Conservation (phyloP, 2,797 vertebrate genomes). For the Lagorchestes hirsutus region DNA sequence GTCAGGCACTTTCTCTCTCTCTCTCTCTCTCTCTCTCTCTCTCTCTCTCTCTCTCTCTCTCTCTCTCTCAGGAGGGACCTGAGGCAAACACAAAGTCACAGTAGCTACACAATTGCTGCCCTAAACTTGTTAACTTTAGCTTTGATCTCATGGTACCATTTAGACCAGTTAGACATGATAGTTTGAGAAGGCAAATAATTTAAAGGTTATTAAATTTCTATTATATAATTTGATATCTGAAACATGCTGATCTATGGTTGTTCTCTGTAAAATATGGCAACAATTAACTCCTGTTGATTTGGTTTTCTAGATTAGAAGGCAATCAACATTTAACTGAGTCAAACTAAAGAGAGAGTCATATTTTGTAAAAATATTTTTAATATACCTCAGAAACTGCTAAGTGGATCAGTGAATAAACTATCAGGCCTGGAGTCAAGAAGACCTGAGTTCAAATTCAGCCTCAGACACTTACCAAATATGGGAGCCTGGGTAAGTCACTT, state of each 20-base stretch:
- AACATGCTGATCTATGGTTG: not conserved
- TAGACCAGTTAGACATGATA: not conserved
- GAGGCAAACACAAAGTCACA: no score
- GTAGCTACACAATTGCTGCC: no score
- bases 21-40: no score
- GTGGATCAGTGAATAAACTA: not conserved
- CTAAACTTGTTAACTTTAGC: no score
- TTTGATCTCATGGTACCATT: not conserved
- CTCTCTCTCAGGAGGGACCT: no score
- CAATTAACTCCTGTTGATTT: not conserved
- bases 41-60: no score
- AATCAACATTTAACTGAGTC: not conserved
- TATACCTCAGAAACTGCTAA: not conserved
- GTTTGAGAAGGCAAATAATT: not conserved
- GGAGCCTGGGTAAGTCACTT: not conserved
- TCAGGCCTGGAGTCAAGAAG: not conserved
- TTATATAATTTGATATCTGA: not conserved
- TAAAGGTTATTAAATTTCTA: not conserved
- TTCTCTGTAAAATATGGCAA: not conserved
- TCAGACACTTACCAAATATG: no score
- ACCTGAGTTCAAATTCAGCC: not conserved
- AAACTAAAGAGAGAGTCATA: not conserved
- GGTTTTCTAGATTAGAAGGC: not conserved
- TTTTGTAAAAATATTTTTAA: not conserved
- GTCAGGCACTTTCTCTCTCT: no score